Percentiles rank a stretch among this genome's conserved stretches.
These are phyloP conservation scores for Scopus umbretta DNA, from an alignment of 2,113 vertebrate species.

Conservation along the genomic window DNA sequence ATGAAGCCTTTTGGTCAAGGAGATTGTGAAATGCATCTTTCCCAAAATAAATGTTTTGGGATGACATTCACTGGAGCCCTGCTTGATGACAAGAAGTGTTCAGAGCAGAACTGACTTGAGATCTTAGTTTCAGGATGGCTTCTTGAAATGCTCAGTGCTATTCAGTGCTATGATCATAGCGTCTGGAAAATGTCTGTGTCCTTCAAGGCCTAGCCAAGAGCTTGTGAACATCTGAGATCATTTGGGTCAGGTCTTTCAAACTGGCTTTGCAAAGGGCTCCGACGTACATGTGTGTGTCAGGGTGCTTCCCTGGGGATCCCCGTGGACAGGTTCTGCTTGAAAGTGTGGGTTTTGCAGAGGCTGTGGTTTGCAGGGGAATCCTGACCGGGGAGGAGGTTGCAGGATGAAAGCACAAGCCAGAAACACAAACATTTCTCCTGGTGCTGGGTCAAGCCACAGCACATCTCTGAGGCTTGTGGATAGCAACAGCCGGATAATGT, in stretches of 20 bases:
- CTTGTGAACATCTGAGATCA: not conserved
- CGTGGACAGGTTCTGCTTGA: not conserved
- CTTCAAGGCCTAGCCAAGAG: not conserved
- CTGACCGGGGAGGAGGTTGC: not conserved
- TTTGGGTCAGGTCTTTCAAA: not conserved
- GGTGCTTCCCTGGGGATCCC: not conserved
- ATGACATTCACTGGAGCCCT: not conserved
- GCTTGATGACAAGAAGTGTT: not conserved
- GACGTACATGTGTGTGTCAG: not conserved
- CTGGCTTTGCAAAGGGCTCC: not conserved
- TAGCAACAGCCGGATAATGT: not conserved
- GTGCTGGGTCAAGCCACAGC: not conserved
- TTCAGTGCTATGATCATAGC: not conserved
- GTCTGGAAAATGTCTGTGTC: not conserved
- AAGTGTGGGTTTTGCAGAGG: not conserved
- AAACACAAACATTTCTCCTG: fast-evolving
- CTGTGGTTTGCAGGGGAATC: not conserved
- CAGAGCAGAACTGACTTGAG: not conserved
- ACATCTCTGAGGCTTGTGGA: not conserved
- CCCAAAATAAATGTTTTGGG: not conserved
- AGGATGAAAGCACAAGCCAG: not conserved
- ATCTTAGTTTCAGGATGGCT: not conserved
- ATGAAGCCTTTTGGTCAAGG: not conserved
- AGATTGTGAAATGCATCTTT: not conserved
- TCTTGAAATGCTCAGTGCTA: not conserved